These are phyloP conservation scores for Luidia sarsii DNA, from an alignment of 53 echinoderm and acorn worm genomes.

Conservation along the genomic window DNA sequence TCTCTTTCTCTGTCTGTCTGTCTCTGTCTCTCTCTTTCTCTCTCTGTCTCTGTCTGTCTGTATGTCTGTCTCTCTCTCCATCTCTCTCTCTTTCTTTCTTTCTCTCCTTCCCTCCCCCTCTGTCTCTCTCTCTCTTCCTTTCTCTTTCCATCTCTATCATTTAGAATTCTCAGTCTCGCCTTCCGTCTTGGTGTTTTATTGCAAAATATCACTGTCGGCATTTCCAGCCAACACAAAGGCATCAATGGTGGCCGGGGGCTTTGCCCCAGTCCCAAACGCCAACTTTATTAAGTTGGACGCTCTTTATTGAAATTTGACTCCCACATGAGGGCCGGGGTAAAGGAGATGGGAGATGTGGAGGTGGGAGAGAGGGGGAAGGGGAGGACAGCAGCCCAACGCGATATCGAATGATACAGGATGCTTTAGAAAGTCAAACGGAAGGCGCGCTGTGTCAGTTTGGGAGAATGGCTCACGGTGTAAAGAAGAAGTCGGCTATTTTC, in stretches of 20 bases:
- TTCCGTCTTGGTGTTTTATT: neutral
- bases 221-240: constrained; percentile 35
- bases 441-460: neutral
- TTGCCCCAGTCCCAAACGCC: constrained; percentile 4
- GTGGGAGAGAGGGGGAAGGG: neutral
- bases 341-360: neutral
- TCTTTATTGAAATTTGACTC: constrained; percentile 58
- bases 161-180: neutral
- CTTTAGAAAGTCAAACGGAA: neutral
- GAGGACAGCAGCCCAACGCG: constrained; percentile 11
- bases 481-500: no score
- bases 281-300: constrained; percentile 38
- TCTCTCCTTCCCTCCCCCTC: no score
- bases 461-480: no score
- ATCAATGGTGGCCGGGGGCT: constrained; percentile 35
- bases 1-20: no score
- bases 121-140: neutral
- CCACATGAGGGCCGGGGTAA: no score
- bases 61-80: no score
- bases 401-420: constrained; percentile 19
- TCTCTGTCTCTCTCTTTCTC: no score
- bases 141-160: neutral
- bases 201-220: constrained; percentile 43
- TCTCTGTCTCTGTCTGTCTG: no score
- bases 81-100: no score